Evolutionary conservation across 2,888 invertebrate genomes (phyloP), one percentile per base, ranked within the genome.

Genomic region (Ophion ellenae): DNA sequence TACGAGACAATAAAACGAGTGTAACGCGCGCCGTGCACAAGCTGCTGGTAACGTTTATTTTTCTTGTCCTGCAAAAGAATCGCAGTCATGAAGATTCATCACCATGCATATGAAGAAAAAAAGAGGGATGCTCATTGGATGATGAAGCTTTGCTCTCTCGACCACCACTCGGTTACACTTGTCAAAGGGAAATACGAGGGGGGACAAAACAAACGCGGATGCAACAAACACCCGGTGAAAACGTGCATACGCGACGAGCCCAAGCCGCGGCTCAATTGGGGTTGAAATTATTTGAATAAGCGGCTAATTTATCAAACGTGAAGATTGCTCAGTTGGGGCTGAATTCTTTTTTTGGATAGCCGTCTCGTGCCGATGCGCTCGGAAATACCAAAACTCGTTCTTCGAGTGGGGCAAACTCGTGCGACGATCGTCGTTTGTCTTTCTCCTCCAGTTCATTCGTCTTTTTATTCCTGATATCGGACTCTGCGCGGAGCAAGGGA

Each of bases 281-380:
- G 92, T 93, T 92, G 91, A 91, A 91, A 92, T 91, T 91, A 93
- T 91, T 93, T 91, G 91, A 92, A 92, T 92, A 91, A 86, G 87
- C 81, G 88, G 74, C 88, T 91, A 92, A 91, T 93, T 92, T 90
- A 91, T 93, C 93, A 93, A 87, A 78, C 86, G 87, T 82, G 87
- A 90, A 5, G 91, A 91, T 93, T 90, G 83, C 73, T 82, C 59
- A 66, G 63, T 47, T 57, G 74, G 76, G 66, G 64, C 76, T 32
- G 77, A 47, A 78, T 70, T 40, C 47, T 66, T 28, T 28, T 47
- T 47, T 28, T 76, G 75, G 14, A 36, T 57, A 81, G 86, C 88
- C 86, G 81, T 81, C 79, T 88, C 88, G 83, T 63, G 45, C 28
- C 67, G 59, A 75, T 70, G 67, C n/a, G 75, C 53, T 10, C 63